Evolutionary conservation across 2,113 vertebrate genomes (phyloP), one percentile per base, ranked within the genome.

Genomic region (Dasyprocta punctata): DNA sequence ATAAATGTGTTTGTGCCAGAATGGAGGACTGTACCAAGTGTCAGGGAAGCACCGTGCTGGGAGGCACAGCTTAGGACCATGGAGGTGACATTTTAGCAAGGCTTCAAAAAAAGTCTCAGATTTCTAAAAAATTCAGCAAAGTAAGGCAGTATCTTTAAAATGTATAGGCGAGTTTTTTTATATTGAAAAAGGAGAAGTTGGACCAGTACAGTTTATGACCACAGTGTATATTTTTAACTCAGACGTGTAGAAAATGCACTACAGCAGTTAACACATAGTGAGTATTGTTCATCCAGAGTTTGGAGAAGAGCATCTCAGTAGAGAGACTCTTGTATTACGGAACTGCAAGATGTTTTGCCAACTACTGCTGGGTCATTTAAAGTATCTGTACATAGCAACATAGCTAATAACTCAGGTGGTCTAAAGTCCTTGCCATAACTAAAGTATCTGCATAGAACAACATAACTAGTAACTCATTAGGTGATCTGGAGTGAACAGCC

Each of bases 101-200:
- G 3, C 30, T 71, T 84, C 89, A 14, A n/a, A 89, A 85, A 91
- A 60, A 47, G 49, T 75, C 9, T 81, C 41, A 30, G 38, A 47
- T 87, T 78, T 96, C 73, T 96, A 38, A 33, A 26, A 89, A 77
- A 38, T 92, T 85, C 10, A 77, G 26, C 63, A 86, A 41, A 90
- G 86, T 44, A 85, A 94, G 49, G 8, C 61, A 81, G 56, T 65
- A 30, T 93, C 26, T 73, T 84, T 61, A 61, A 73, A 93, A 77
- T 91, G 26, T 86, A 33, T 63, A 91, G 49, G 36, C 19, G 41
- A 47, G 6, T 2, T 26, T 58, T 58, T 19, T 24, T 60, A 47
- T 30, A 47, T 71, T 91, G 30, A 95, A 87, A 88, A 63, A 28
- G 14, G 6, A 77, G 41, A 88, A 89, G 73, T 67, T 38, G 86